Evolutionary conservation across 2,113 vertebrate species (phyloP).

Genomic region (Callopanchax toddi): DNA sequence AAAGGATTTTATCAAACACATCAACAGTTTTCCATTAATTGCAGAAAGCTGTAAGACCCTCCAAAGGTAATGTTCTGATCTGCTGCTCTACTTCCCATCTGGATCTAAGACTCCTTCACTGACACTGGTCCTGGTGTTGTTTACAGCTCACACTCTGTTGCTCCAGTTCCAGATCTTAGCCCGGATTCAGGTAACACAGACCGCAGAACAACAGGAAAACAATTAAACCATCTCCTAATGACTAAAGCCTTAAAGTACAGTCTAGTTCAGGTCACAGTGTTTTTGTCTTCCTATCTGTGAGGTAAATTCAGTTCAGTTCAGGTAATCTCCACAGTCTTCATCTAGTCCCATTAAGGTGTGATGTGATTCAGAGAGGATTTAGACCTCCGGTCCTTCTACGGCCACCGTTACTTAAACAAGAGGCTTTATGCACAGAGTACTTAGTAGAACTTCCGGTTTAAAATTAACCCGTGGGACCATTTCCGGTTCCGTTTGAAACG

Average conservation of each 20-base stretch:
- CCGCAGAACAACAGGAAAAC: constrained; percentile 22
- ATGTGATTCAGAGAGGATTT: constrained; percentile 44
- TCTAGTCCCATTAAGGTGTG: constrained; percentile 43
- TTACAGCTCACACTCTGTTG: constrained; percentile 15
- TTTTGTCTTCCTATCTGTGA: neutral
- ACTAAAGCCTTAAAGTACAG: constrained; percentile 48
- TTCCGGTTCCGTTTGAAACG: no score
- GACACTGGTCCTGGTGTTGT: constrained; percentile 27
- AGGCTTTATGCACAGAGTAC: no score
- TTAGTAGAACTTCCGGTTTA: no score
- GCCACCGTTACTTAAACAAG: neutral
- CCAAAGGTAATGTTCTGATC: constrained; percentile 33
- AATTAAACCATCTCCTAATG: constrained; percentile 45
- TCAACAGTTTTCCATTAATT: constrained; percentile 4
- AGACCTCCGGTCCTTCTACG: constrained; percentile 21
- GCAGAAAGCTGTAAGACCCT: neutral
- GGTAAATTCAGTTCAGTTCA: constrained; percentile 31
- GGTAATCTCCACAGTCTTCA: constrained; percentile 42
- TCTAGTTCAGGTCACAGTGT: constrained; percentile 11
- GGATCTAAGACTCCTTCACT: constrained; percentile 17
- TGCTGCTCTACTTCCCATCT: constrained; percentile 24
- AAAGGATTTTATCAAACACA: neutral
- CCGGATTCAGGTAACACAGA: constrained; percentile 25
- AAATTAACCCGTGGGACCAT: no score
- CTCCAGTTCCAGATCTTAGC: constrained; percentile 37